phyloP scores from a whole-genome alignment of 2,113 vertebrate species.

The Vicugna pacos region DNA sequence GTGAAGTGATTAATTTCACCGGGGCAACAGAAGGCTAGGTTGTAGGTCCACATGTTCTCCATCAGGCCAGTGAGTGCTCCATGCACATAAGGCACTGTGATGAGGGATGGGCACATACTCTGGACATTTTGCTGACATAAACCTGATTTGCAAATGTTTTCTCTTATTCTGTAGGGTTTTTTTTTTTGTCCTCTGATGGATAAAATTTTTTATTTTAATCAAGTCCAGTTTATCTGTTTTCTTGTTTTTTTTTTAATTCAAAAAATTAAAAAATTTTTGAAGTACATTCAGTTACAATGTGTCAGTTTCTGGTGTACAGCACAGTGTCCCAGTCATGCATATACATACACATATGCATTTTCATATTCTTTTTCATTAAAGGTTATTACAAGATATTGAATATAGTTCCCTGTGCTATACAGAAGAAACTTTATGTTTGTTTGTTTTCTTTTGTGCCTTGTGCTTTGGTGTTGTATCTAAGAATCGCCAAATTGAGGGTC shows the following conservation, averaged over 20 bases:
- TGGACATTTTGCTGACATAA: slow-evolving; percentile 64
- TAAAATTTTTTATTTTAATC: background rate
- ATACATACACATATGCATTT: too few relatives aligned
- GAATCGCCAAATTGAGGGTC: background rate
- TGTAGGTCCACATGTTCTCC: slow-evolving; percentile 67
- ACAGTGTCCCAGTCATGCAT: too few relatives aligned
- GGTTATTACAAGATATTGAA: too few relatives aligned
- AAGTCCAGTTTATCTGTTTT: background rate
- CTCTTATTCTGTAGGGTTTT: background rate
- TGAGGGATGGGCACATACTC: background rate
- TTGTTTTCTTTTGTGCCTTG: background rate
- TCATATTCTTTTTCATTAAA: too few relatives aligned
- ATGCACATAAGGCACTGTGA: background rate
- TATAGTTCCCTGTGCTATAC: too few relatives aligned
- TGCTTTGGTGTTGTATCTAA: background rate
- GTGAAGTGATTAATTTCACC: slow-evolving; percentile 74
- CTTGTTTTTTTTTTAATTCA: too few relatives aligned
- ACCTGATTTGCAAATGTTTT: background rate
- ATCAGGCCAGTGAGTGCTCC: slow-evolving; percentile 57
- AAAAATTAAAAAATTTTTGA: too few relatives aligned
- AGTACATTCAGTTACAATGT: too few relatives aligned
- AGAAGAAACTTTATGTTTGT: too few relatives aligned
- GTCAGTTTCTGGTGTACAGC: too few relatives aligned
- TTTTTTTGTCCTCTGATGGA: background rate
- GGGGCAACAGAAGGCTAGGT: slow-evolving; percentile 75